Percentiles rank a stretch among this genome's conserved stretches.
phyloP scores from a whole-genome alignment of 2,797 vertebrate species.

The Cephalopachus bancanus region DNA sequence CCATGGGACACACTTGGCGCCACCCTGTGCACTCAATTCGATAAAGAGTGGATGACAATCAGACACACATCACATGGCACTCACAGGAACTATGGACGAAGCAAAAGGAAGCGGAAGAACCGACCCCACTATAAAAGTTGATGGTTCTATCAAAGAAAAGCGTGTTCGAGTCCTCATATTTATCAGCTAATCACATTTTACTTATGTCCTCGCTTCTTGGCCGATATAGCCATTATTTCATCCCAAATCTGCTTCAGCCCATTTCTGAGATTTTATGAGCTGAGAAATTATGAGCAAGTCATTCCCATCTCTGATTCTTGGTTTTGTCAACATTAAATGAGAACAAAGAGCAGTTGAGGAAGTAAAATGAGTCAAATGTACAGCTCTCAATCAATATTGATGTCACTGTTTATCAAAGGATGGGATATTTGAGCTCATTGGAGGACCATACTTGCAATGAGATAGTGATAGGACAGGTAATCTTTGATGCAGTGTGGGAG shows the following conservation, averaged over 20 bases:
- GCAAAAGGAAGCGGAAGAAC: not conserved
- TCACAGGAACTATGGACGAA: not conserved
- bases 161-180: not conserved
- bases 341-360: not conserved
- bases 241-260: accelerated
- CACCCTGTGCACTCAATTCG: not conserved
- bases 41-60: not conserved
- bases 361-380: not conserved
- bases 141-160: not conserved
- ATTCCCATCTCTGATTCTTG: not conserved
- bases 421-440: not conserved
- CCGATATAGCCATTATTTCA: accelerated
- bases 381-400: not conserved
- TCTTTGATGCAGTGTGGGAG: not conserved
- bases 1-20: not conserved
- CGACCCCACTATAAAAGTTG: not conserved
- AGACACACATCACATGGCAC: not conserved
- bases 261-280: no score
- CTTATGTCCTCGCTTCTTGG: not conserved
- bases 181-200: not conserved
- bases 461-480: accelerated
- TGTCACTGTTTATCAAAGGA: not conserved
- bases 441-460: accelerated
- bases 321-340: not conserved
- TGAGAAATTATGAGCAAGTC: not conserved